phyloP scores from a whole-genome alignment of 2,113 vertebrate species.

The Eonycteris spelaea region DNA sequence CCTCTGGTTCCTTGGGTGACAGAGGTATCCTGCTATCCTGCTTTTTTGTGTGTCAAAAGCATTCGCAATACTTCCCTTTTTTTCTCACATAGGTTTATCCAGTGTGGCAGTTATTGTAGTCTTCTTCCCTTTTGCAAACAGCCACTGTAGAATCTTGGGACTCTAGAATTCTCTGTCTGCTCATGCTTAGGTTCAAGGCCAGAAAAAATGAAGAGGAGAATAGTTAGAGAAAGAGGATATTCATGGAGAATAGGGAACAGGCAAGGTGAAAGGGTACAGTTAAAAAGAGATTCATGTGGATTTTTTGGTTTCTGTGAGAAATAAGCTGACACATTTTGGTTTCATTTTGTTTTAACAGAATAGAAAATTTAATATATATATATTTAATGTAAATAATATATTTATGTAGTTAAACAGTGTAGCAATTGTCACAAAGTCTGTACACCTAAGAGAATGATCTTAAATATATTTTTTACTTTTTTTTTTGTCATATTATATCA shows the following conservation, averaged over 20 bases:
- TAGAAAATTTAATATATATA: background rate
- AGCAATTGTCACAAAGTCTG: background rate
- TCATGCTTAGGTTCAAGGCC: background rate
- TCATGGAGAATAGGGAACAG: background rate
- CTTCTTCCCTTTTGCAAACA: background rate
- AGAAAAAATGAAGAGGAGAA: background rate
- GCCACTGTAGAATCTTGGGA: background rate
- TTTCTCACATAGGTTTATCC: background rate
- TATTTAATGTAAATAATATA: background rate
- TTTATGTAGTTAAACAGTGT: background rate
- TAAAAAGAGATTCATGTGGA: background rate
- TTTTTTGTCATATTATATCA: background rate
- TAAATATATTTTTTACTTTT: background rate
- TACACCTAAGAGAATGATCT: background rate
- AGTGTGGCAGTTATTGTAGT: slow-evolving; percentile 23
- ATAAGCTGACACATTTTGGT: background rate
- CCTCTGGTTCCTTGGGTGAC: background rate
- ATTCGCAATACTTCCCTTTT: background rate
- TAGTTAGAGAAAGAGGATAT: background rate
- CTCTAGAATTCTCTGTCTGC: background rate
- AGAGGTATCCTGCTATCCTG: background rate
- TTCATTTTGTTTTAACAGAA: background rate
- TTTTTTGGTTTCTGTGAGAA: background rate
- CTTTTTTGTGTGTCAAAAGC: background rate
- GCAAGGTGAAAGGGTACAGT: background rate